A percentile compares a stretch with the other conserved stretches of the same genome.
Conservation (phyloP, 1,140 invertebrate genomes). For the Drosophila mojavensis region DNA sequence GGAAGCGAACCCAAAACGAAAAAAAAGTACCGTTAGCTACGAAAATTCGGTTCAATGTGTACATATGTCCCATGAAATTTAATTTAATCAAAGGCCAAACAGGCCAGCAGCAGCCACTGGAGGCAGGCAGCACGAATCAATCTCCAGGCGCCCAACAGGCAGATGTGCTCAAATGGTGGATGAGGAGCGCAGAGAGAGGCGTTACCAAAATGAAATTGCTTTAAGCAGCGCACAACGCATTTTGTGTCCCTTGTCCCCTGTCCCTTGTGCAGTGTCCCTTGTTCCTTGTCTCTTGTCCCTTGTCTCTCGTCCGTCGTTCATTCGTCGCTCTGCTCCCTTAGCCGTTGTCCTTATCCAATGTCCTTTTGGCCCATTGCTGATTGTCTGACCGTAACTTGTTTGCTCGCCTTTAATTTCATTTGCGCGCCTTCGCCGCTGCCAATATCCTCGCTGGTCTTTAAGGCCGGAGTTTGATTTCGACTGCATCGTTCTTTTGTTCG, state of each 20-base stretch:
- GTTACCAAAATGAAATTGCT: conserved; percentile 73
- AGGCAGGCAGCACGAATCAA: conserved; percentile 53
- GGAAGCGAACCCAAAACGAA: not conserved
- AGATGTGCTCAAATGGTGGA: conserved; percentile 12
- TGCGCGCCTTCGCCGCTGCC: conserved; percentile 45
- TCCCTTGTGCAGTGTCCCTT: conserved; percentile 21
- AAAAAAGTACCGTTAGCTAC: conserved; percentile 31
- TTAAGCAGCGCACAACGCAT: conserved; percentile 59
- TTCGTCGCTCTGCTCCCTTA: not conserved
- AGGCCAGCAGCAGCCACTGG: conserved; percentile 16
- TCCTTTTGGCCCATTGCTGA: conserved; percentile 70
- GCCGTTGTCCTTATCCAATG: conserved; percentile 56
- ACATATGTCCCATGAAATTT: conserved; percentile 81
- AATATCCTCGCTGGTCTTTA: conserved; percentile 45
- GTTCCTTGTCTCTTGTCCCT: conserved; percentile 13
- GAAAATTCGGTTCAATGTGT: conserved; percentile 58
- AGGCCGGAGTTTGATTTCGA: conserved; percentile 30
- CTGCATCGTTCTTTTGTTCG: conserved; percentile 38
- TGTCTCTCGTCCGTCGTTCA: conserved; percentile 14
- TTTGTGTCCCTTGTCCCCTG: conserved; percentile 31
- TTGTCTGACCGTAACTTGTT: conserved; percentile 83
- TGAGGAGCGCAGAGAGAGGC: conserved; percentile 29
- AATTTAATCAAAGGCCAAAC: conserved; percentile 83
- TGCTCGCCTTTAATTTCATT: conserved; percentile 84
- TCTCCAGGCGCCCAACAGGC: conserved; percentile 50